A percentile compares a stretch with the other conserved stretches of the same genome.
Evolutionary conservation across 2,797 vertebrate genomes (phyloP).

Genomic region (Setipinna tenuifilis): DNA sequence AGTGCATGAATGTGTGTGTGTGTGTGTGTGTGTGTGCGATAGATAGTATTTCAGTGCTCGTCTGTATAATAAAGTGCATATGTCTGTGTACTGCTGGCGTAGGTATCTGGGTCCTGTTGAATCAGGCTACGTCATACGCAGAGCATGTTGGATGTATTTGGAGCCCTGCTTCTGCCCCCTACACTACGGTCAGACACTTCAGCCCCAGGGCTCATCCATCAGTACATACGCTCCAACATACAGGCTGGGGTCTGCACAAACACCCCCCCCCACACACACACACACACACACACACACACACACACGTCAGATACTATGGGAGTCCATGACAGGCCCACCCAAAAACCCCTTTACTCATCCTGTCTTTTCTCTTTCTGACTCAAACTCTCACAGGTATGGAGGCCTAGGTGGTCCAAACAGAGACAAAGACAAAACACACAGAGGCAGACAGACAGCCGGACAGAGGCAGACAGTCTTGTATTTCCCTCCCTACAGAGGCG

Average conservation of each 20-base stretch:
- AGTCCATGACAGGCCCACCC: neutral
- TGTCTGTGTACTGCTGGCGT: neutral
- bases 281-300: neutral
- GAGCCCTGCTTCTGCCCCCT: neutral
- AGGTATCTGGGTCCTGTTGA: neutral
- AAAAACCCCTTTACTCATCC: neutral
- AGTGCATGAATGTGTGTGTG: neutral
- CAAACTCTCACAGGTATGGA: neutral
- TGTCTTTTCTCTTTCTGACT: neutral
- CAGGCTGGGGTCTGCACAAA: neutral
- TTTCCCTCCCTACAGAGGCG: neutral
- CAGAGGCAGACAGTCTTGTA: neutral
- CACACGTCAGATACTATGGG: neutral
- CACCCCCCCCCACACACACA: neutral
- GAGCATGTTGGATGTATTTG: neutral
- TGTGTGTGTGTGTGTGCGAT: neutral
- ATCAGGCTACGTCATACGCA: neutral
- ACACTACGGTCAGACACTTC: neutral
- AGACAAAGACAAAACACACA: neutral
- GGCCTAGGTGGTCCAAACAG: conserved; percentile 2
- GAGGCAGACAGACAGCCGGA: neutral
- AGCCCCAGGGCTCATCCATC: neutral
- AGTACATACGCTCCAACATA: neutral
- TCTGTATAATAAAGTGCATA: neutral
- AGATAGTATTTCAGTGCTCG: neutral